Base-by-base conservation (phyloP, 2,888 invertebrate species). In the Amorpha juglandis region DNA sequence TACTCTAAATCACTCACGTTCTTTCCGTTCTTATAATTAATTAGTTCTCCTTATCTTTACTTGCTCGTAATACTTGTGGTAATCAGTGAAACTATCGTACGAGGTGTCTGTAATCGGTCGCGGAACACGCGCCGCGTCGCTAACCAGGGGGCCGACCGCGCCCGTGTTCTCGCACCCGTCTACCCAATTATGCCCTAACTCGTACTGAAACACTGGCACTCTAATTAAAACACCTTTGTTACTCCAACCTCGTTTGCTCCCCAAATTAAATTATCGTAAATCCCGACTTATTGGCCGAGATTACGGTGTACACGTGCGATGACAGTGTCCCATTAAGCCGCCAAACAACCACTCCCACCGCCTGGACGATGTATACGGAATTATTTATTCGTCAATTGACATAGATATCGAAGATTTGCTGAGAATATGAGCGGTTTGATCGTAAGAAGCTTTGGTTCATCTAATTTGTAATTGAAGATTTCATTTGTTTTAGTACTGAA, bases 241-340 rank as follows among this genome's bases (percentile, higher is more conserved):
- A 71, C 65, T 62, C 58, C n/a, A 42, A 58, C 63, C 70, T 73
- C 69, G 74, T 75, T 75, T 74, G 74, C 68, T 68, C 63, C 71
- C 72, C 71, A 76, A 80, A 81, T 83, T 79, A 80, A 81, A 83
- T 82, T 81, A 82, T 79, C 76, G 78, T 79, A 79, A 82, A 80
- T 78, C 78, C 74, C 69, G 62, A 66, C 75, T 77, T 70, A 74
- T 75, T 74, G 74, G 73, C 69, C 63, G 74, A 76, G 77, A 78
- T 78, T 77, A 76, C 74, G 19, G 71, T 68, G 72, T 70, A 72
- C 70, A 73, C 68, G 69, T 71, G 72, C 73, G 72, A 69, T 71
- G 71, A 75, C 76, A 72, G 69, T 69, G 69, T 69, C 72, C 78
- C 75, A 74, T 77, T 77, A 77, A 72, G 27, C 71, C 69, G 58